Evolutionary conservation across 2,113 vertebrate genomes (phyloP).

Genomic region (Axis porcinus): DNA sequence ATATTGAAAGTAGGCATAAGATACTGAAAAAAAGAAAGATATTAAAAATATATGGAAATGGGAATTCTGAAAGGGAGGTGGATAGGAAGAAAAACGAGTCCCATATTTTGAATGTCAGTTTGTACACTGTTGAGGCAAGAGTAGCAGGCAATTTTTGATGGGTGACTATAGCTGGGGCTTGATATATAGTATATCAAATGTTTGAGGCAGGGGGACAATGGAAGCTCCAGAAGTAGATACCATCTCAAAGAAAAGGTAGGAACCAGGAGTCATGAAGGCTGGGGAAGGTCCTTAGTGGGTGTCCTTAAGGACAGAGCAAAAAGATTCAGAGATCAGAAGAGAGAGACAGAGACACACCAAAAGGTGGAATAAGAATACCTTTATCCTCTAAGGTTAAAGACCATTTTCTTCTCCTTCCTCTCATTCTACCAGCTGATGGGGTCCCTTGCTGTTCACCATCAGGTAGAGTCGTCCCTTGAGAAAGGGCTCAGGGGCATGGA

Average conservation of each 20-base stretch:
- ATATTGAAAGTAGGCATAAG: background rate
- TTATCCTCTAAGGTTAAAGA: background rate
- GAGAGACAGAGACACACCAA: background rate
- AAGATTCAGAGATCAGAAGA: background rate
- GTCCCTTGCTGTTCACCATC: too few relatives aligned
- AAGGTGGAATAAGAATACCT: background rate
- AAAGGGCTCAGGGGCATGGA: background rate
- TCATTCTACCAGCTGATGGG: background rate
- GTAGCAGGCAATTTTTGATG: background rate
- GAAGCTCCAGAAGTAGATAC: background rate
- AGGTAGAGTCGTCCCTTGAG: background rate
- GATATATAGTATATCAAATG: background rate
- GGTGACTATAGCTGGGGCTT: background rate
- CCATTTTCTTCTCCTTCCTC: background rate
- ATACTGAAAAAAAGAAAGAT: background rate
- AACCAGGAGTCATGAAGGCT: background rate
- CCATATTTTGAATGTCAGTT: background rate
- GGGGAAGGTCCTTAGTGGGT: background rate
- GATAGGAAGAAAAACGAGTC: background rate
- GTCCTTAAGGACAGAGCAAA: background rate
- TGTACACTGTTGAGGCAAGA: background rate
- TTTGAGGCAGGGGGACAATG: background rate
- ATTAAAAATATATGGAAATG: background rate
- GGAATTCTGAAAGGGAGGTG: background rate
- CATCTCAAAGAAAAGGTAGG: background rate